phyloP scores from a whole-genome alignment of 2,888 invertebrate species.

The Caenorhabditis sp. region DNA sequence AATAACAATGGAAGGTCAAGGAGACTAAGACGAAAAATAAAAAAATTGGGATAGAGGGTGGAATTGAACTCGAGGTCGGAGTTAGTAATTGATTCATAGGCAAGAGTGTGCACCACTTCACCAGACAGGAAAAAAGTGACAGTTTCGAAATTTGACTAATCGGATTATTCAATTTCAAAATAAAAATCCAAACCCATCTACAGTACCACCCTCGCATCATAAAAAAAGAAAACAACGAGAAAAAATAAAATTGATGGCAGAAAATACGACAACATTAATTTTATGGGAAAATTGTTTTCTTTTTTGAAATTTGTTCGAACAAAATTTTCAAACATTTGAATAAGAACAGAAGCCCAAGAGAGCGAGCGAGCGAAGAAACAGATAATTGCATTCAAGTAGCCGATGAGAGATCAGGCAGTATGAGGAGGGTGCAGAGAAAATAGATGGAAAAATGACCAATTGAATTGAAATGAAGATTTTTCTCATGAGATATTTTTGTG shows the following conservation, averaged over 20 bases:
- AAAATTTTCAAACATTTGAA: neutral
- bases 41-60: neutral
- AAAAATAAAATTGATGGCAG: neutral
- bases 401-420: neutral
- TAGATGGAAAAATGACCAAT: neutral
- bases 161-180: too few species aligned
- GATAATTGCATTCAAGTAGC: neutral
- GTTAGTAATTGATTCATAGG: too few species aligned
- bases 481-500: neutral
- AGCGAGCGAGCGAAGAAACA: neutral
- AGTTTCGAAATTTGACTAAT: too few species aligned
- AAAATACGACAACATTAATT: neutral
- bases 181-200: neutral
- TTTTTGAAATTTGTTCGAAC: neutral
- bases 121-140: too few species aligned
- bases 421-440: neutral
- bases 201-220: neutral
- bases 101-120: too few species aligned
- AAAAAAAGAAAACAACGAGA: neutral
- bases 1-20: neutral
- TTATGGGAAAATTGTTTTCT: neutral
- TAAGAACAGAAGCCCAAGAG: neutral
- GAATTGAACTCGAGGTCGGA: too few species aligned
- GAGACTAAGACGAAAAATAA: neutral
- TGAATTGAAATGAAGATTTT: neutral